Evolutionary conservation across 1,140 invertebrate species (phyloP).

Genomic region (Tetragonula clypearis): DNA sequence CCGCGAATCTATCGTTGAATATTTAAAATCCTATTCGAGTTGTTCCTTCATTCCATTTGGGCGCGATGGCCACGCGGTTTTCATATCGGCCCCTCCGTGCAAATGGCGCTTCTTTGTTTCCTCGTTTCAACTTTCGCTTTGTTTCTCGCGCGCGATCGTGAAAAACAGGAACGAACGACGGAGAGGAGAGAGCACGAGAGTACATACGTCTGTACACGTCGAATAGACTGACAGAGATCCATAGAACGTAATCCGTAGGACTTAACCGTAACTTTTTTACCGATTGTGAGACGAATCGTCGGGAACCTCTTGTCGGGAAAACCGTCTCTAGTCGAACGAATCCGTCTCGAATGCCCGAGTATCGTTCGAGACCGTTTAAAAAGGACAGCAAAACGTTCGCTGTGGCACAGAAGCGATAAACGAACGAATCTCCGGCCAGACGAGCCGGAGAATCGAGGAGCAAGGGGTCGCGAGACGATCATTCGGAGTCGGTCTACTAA

Average conservation of each 20-base stretch:
- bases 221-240: not conserved
- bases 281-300: not conserved
- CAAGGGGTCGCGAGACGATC: slow-evolving; percentile 29
- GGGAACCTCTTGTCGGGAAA: not conserved
- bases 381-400: not conserved
- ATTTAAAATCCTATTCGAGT: slow-evolving; percentile 46
- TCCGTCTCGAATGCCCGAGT: not conserved
- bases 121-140: not conserved
- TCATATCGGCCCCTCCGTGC: not conserved
- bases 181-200: too few species aligned
- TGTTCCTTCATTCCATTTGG: slow-evolving; percentile 39
- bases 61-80: not conserved
- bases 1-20: slow-evolving; percentile 50
- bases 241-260: not conserved
- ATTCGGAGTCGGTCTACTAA: slow-evolving; percentile 33
- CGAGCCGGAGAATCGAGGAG: not conserved
- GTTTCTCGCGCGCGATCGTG: too few species aligned
- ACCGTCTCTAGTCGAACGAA: not conserved
- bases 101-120: not conserved
- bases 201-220: not conserved
- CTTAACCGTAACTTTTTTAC: not conserved
- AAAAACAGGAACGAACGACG: too few species aligned
- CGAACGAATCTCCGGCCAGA: slow-evolving; percentile 23
- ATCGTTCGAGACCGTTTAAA: not conserved
- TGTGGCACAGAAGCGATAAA: slow-evolving; percentile 5